Percentiles rank a stretch among this genome's conserved stretches.
Evolutionary conservation across 2,113 vertebrate species (phyloP).

Genomic region (Apodemus speciosus): DNA sequence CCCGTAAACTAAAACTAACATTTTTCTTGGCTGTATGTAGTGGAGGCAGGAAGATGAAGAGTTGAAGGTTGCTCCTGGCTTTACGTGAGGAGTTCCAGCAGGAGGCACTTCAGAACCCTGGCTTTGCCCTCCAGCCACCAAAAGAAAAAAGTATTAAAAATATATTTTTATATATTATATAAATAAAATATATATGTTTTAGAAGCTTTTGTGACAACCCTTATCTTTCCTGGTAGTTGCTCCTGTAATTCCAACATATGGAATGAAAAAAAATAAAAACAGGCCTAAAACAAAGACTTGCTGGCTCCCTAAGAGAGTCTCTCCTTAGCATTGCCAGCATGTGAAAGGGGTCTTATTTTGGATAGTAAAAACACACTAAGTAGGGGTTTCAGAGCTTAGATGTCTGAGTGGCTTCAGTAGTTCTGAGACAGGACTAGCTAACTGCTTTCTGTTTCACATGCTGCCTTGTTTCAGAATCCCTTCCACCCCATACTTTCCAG

Average conservation of each 20-base stretch:
- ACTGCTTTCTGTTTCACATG: neutral
- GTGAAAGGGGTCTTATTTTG: neutral
- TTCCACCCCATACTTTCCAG: neutral
- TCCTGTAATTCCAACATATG: neutral
- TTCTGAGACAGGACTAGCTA: neutral
- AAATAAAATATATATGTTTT: neutral
- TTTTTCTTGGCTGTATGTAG: neutral
- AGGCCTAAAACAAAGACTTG: neutral
- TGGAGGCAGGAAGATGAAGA: neutral
- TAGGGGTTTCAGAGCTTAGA: neutral
- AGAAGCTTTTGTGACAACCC: constrained; percentile 25
- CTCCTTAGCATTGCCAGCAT: neutral
- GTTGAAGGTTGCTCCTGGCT: neutral
- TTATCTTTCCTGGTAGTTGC: neutral
- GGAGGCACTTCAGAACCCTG: neutral
- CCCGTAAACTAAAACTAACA: neutral
- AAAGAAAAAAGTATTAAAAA: constrained; percentile 30
- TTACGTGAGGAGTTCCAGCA: neutral
- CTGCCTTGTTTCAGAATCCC: neutral
- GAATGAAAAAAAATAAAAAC: constrained; percentile 49
- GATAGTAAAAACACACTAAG: constrained; percentile 8
- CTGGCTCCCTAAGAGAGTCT: neutral
- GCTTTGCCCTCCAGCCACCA: no score
- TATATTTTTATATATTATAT: neutral
- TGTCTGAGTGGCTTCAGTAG: neutral